Percentiles rank a stretch among this genome's conserved stretches.
Evolutionary conservation across 2,797 vertebrate species (phyloP).

Genomic region (Tenualosa ilisha): DNA sequence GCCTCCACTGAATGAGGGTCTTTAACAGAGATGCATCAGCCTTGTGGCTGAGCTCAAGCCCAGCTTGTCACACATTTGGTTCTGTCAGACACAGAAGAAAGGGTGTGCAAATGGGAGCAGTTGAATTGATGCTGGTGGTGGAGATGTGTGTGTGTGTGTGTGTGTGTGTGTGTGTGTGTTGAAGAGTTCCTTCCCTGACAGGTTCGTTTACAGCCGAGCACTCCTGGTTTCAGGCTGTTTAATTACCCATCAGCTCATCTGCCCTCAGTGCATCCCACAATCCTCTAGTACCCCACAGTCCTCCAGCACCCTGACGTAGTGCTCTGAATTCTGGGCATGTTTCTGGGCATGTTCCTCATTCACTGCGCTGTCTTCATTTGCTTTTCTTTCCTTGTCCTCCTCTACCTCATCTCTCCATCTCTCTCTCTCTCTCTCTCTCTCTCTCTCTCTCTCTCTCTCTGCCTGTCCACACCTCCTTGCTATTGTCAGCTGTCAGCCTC

Average conservation of each 20-base stretch:
- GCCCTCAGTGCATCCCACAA: neutral
- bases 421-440: neutral
- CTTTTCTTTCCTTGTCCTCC: neutral
- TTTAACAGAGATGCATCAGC: too few relatives aligned
- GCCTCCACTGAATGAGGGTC: too few relatives aligned
- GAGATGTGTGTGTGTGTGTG: neutral
- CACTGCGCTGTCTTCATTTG: neutral
- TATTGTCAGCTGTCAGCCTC: neutral
- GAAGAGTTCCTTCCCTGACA: neutral
- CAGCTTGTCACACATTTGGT: neutral
- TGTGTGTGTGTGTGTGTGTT: neutral
- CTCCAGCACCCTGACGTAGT: too few relatives aligned
- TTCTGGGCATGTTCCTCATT: neutral
- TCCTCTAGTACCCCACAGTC: neutral
- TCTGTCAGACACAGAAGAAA: neutral
- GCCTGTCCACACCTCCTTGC: neutral
- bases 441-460: neutral
- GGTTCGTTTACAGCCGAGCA: neutral
- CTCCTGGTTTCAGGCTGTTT: neutral
- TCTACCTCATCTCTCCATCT: neutral
- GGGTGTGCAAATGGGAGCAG: neutral
- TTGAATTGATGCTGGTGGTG: neutral
- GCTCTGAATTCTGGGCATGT: neutral
- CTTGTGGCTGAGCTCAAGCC: neutral
- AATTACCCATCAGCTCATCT: conserved; percentile 7